These are phyloP conservation scores for Pemphigus obesinymphae DNA, from an alignment of 1,140 invertebrate genomes.

Conservation along the genomic window DNA sequence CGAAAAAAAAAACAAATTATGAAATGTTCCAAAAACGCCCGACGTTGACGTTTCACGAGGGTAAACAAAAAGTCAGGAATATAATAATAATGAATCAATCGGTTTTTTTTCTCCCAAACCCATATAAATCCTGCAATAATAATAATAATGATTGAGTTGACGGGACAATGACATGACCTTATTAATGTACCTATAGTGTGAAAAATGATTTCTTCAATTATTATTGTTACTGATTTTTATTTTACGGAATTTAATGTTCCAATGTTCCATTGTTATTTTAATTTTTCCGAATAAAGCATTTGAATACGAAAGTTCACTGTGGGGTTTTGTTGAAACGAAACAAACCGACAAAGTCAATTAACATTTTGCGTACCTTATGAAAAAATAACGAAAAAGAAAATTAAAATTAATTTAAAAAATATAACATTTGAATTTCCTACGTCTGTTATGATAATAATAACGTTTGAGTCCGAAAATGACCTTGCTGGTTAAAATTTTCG, in stretches of 20 bases:
- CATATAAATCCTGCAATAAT: constrained; percentile 4
- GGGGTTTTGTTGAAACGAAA: background rate
- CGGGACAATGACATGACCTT: background rate
- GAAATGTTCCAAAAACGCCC: background rate
- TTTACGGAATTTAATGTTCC: constrained; percentile 1
- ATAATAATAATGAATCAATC: constrained; percentile 21
- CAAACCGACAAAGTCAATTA: background rate
- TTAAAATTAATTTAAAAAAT: background rate
- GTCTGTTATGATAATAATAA: background rate
- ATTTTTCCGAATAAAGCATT: background rate
- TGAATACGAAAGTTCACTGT: background rate
- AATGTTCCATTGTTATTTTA: constrained; percentile 19
- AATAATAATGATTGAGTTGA: background rate
- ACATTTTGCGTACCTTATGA: background rate
- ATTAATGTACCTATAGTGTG: background rate
- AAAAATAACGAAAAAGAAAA: background rate
- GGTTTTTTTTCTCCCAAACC: constrained; percentile 18
- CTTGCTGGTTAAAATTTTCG: background rate
- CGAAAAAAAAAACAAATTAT: background rate
- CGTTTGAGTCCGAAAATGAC: background rate
- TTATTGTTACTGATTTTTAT: constrained; percentile 16
- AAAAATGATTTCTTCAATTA: constrained; percentile 16
- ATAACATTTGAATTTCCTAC: background rate
- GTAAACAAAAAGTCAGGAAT: background rate
- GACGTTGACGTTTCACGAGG: background rate